These are phyloP conservation scores for Xyrauchen texanus DNA, from an alignment of 2,113 vertebrate genomes.

Conservation along the genomic window DNA sequence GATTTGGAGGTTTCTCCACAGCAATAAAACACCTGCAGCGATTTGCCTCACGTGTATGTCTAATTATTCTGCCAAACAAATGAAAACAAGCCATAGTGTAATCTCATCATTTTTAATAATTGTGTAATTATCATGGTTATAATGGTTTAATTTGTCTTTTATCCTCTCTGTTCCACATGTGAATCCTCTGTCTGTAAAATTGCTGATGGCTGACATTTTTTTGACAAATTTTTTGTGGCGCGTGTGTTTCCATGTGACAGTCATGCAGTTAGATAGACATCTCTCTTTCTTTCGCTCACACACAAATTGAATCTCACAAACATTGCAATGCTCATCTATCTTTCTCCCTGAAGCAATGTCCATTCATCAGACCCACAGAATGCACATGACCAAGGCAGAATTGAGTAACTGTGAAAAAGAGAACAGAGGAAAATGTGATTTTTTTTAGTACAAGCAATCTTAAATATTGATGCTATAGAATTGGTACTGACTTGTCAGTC, in stretches of 20 bases:
- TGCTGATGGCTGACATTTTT: constrained; percentile 15
- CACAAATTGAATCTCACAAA: constrained; percentile 26
- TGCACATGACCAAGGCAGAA: neutral
- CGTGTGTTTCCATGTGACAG: constrained; percentile 13
- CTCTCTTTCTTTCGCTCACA: neutral
- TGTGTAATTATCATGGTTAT: neutral
- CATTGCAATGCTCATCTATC: neutral
- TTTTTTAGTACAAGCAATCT: too few relatives aligned
- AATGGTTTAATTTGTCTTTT: too few relatives aligned
- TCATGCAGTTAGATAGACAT: constrained; percentile 43
- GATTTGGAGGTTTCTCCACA: neutral
- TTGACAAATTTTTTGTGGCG: neutral
- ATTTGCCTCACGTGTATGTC: neutral
- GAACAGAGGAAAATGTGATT: neutral
- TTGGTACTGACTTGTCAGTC: neutral
- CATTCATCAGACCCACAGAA: neutral
- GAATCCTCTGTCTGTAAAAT: neutral
- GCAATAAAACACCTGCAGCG: neutral
- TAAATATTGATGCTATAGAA: too few relatives aligned
- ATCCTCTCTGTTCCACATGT: too few relatives aligned
- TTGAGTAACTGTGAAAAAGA: neutral
- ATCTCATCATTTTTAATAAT: neutral
- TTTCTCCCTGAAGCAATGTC: neutral
- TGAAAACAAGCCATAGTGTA: neutral
- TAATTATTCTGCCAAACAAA: neutral